phyloP scores from a whole-genome alignment of 1,140 invertebrate species.

The Mycetomoellerius zeteki region DNA sequence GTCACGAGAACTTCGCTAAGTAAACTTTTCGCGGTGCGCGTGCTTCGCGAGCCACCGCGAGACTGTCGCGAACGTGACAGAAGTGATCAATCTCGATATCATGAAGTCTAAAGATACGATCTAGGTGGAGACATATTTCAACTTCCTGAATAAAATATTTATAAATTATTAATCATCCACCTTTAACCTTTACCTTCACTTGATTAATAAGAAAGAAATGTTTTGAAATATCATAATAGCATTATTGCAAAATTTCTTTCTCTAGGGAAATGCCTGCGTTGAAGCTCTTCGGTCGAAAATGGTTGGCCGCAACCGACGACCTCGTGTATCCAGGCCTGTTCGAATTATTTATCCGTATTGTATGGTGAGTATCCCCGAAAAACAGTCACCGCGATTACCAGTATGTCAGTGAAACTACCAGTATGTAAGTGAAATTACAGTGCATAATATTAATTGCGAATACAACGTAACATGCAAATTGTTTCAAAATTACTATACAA shows the following conservation, averaged over 20 bases:
- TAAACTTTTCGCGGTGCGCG: slow-evolving; percentile 13
- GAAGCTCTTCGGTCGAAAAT: slow-evolving; percentile 92
- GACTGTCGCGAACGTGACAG: slow-evolving; percentile 18
- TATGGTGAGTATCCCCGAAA: slow-evolving; percentile 89
- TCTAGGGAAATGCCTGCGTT: slow-evolving; percentile 90
- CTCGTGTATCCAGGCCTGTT: slow-evolving; percentile 93
- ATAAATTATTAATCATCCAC: neutral
- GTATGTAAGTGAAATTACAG: neutral
- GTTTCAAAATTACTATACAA: neutral
- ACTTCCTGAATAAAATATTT: neutral
- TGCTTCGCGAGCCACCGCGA: neutral
- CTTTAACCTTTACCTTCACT: too few species aligned
- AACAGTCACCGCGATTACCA: too few species aligned
- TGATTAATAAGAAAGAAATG: neutral
- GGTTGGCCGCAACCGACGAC: slow-evolving; percentile 92
- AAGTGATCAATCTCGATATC: neutral
- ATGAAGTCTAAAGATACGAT: neutral
- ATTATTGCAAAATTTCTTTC: neutral
- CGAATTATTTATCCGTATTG: slow-evolving; percentile 90
- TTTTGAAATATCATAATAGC: too few species aligned
- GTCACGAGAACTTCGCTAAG: slow-evolving; percentile 2
- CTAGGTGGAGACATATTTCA: neutral
- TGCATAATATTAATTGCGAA: neutral
- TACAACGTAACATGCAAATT: neutral
- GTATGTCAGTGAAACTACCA: too few species aligned